Conservation (phyloP, 2,797 vertebrate species). For the Sphenopsis melanotis region DNA sequence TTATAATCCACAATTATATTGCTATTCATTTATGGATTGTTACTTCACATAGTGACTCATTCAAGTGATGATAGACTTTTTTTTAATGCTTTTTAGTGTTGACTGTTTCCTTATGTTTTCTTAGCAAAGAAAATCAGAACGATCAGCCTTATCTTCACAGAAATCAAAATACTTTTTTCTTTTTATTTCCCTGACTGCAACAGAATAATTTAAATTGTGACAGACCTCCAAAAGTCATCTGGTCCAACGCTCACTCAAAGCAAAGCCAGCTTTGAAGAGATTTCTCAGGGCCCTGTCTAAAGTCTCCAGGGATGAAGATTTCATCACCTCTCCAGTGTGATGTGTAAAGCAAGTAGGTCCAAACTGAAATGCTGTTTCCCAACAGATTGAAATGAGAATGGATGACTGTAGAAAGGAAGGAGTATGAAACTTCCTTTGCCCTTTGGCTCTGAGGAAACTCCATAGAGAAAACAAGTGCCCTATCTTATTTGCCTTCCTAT, state of each 20-base stretch:
- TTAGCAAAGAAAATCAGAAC: background rate
- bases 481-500: background rate
- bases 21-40: background rate
- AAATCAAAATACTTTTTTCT: background rate
- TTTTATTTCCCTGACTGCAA: background rate
- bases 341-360: background rate
- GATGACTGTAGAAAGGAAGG: background rate
- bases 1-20: background rate
- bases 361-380: background rate
- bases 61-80: background rate
- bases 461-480: background rate
- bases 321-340: background rate
- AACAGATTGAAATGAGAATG: background rate
- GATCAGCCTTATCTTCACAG: background rate
- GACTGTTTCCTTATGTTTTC: background rate
- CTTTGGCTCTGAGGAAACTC: background rate
- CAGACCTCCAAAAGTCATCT: background rate
- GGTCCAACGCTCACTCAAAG: background rate
- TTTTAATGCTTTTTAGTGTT: background rate
- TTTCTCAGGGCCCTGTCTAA: background rate
- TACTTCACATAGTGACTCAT: background rate
- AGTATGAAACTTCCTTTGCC: background rate
- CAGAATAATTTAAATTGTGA: background rate
- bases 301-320: background rate
- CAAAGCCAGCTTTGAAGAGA: background rate